Percentiles rank a stretch among this genome's conserved stretches.
Evolutionary conservation across 2,797 vertebrate species (phyloP).

Genomic region (Danio albolineatus): DNA sequence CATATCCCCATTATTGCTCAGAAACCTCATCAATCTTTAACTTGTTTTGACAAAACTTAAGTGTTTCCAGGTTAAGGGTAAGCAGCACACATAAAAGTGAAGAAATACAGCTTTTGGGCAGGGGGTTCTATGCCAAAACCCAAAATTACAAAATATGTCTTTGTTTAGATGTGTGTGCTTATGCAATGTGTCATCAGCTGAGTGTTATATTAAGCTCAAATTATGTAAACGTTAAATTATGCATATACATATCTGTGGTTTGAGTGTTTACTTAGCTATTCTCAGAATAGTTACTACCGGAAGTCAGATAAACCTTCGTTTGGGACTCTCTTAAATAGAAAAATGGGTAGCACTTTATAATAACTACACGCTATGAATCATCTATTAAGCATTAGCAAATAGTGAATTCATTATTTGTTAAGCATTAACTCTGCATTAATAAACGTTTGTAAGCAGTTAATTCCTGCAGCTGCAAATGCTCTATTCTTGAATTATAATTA

Average conservation of each 20-base stretch:
- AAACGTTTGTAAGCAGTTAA: too few species aligned
- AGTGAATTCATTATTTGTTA: too few species aligned
- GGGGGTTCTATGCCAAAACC: not conserved
- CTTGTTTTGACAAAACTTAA: slow-evolving; percentile 20
- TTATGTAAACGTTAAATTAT: not conserved
- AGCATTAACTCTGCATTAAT: too few species aligned
- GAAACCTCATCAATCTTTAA: slow-evolving; percentile 54
- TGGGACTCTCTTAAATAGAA: not conserved
- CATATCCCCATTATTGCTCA: slow-evolving; percentile 33
- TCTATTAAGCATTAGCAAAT: too few species aligned
- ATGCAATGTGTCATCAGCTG: not conserved
- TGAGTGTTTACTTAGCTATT: not conserved
- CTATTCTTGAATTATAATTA: too few species aligned
- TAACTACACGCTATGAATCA: too few species aligned
- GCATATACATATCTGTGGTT: not conserved
- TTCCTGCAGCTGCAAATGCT: too few species aligned
- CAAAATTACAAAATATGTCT: not conserved
- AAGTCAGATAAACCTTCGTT: not conserved
- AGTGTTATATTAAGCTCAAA: not conserved
- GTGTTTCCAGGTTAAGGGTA: slow-evolving; percentile 76
- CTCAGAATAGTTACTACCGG: not conserved
- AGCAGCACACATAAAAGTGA: slow-evolving; percentile 1
- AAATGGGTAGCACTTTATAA: too few species aligned
- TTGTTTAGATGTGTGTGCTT: not conserved
- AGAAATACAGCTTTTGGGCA: not conserved